These are phyloP conservation scores for Podarcis lilfordi DNA, from an alignment of 2,797 vertebrate genomes.

Conservation along the genomic window DNA sequence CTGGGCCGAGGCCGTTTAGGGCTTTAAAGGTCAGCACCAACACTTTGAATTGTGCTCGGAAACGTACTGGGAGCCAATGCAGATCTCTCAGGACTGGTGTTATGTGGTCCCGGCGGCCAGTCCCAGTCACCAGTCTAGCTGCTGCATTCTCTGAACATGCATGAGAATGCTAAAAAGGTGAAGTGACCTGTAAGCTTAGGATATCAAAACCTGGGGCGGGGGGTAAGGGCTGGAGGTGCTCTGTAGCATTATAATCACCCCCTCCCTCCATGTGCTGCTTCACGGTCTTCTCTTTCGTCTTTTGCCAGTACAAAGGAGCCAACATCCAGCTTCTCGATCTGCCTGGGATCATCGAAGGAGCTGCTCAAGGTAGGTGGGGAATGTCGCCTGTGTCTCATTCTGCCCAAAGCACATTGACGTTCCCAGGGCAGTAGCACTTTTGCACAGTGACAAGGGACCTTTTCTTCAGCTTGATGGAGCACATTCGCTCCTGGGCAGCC, in stretches of 20 bases:
- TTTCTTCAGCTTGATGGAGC: too few species aligned
- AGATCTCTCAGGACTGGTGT: too few species aligned
- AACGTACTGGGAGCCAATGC: too few species aligned
- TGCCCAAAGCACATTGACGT: background rate
- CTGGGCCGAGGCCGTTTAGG: too few species aligned
- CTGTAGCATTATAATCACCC: too few species aligned
- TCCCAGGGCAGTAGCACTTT: background rate
- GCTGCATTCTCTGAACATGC: too few species aligned
- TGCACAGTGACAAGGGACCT: background rate
- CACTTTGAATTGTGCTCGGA: too few species aligned
- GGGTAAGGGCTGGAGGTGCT: background rate
- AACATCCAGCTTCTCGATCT: slow-evolving; percentile 98
- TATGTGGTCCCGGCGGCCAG: too few species aligned
- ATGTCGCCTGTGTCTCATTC: background rate
- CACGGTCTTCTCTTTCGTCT: slow-evolving; percentile 19
- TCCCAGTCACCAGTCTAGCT: too few species aligned
- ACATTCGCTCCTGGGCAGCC: too few species aligned
- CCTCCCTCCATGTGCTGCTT: background rate
- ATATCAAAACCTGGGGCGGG: background rate
- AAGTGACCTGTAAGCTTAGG: background rate
- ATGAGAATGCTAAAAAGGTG: too few species aligned
- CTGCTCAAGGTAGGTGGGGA: slow-evolving; percentile 88
- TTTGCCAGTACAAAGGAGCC: slow-evolving; percentile 94
- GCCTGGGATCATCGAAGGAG: slow-evolving; percentile 99
- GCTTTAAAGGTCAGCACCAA: too few species aligned